Evolutionary conservation across 2,113 vertebrate species (phyloP).

Genomic region (Epinephelus lanceolatus): DNA sequence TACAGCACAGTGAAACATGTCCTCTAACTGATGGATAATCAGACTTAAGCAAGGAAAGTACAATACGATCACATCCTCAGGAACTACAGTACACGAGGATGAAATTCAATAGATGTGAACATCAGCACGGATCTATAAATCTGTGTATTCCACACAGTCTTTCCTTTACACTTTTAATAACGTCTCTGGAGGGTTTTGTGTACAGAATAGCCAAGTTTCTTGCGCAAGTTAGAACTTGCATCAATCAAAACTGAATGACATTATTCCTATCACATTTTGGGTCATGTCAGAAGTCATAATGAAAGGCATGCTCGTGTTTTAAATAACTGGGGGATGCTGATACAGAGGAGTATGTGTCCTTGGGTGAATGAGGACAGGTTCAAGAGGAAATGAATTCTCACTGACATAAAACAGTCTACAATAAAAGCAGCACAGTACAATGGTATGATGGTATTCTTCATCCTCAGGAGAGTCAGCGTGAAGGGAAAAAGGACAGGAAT

Average conservation of each 20-base stretch:
- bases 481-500: constrained; percentile 73
- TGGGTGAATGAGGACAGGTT: constrained; percentile 83
- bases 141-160: constrained; percentile 52
- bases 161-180: constrained; percentile 63
- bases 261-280: constrained; percentile 89
- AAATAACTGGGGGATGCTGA: constrained; percentile 85
- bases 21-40: constrained; percentile 33
- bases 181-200: constrained; percentile 82
- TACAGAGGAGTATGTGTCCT: constrained; percentile 79
- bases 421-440: constrained; percentile 75
- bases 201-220: constrained; percentile 84
- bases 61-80: constrained; percentile 8
- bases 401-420: constrained; percentile 75
- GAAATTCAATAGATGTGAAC: constrained; percentile 30
- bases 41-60: constrained; percentile 17
- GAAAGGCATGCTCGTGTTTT: constrained; percentile 86
- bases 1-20: constrained; percentile 11
- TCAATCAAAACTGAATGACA: constrained; percentile 84
- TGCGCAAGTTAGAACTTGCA: constrained; percentile 83
- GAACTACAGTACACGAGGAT: constrained; percentile 1
- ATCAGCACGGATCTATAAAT: constrained; percentile 50
- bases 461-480: constrained; percentile 75
- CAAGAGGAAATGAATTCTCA: constrained; percentile 76
- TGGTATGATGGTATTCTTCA: constrained; percentile 71
- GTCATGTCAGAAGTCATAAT: constrained; percentile 89